A percentile compares a stretch with the other conserved stretches of the same genome.
Evolutionary conservation across 1,140 invertebrate genomes (phyloP).

Genomic region (Luehdorfia chinensis): DNA sequence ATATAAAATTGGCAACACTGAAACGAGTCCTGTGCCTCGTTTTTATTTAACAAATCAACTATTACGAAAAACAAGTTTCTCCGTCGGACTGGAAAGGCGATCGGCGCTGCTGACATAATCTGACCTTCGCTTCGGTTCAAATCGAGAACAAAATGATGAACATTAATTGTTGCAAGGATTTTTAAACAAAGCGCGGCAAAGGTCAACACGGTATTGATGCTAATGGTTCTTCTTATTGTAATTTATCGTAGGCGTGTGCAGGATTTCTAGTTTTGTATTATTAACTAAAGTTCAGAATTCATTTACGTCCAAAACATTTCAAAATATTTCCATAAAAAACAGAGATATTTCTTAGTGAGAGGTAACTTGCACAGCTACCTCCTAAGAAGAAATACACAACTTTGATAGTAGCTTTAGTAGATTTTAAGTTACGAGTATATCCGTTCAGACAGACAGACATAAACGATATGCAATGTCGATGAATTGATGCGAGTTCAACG

Average conservation of each 20-base stretch:
- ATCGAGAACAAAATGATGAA: slow-evolving; percentile 28
- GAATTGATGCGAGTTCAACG: slow-evolving; percentile 2
- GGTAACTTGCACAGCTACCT: no score
- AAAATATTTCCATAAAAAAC: no score
- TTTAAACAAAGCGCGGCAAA: slow-evolving; percentile 13
- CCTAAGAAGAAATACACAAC: no score
- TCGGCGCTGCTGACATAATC: slow-evolving; percentile 44
- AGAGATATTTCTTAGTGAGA: no score
- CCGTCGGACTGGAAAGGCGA: slow-evolving; percentile 32
- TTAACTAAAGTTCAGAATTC: no score
- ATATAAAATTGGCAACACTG: slow-evolving; percentile 16
- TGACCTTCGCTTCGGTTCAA: slow-evolving; percentile 38
- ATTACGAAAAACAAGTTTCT: slow-evolving; percentile 38
- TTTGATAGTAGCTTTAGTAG: no score
- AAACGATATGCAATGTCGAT: not conserved
- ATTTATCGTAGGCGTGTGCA: slow-evolving; percentile 1
- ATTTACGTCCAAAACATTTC: no score
- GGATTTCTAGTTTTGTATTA: slow-evolving; percentile 8
- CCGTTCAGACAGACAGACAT: no score
- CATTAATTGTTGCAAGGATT: slow-evolving; percentile 32
- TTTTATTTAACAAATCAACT: slow-evolving; percentile 31
- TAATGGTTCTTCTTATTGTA: slow-evolving; percentile 3
- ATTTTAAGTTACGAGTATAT: no score
- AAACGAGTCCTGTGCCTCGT: slow-evolving; percentile 21
- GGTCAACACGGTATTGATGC: not conserved